Evolutionary conservation across 2,888 invertebrate species (phyloP).

Genomic region (Sabatieria punctata): DNA sequence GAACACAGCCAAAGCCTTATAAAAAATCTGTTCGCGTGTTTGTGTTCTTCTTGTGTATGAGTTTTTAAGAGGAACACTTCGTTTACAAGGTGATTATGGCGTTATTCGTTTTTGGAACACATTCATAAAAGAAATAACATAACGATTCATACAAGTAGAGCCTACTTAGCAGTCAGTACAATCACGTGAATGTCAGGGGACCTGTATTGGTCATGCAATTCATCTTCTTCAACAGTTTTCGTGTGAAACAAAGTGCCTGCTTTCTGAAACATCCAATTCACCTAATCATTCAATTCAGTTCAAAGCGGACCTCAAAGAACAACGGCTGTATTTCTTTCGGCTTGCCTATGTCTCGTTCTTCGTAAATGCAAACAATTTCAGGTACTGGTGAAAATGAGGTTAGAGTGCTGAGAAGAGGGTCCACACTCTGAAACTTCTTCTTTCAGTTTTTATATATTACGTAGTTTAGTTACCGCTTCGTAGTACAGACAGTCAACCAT

Average conservation of each 20-base stretch:
- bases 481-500: constrained; percentile 41
- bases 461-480: constrained; percentile 29
- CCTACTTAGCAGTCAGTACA: constrained; percentile 8
- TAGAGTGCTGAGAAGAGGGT: constrained; percentile 46
- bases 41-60: too few relatives aligned
- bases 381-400: constrained; percentile 39
- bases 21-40: too few relatives aligned
- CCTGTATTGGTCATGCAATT: constrained; percentile 46
- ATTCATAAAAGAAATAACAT: too few relatives aligned
- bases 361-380: constrained; percentile 48
- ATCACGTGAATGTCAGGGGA: constrained; percentile 48
- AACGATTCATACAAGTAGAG: constrained; percentile 1
- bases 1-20: too few relatives aligned
- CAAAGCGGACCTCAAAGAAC: constrained; percentile 34
- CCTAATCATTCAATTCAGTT: too few relatives aligned
- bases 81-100: too few relatives aligned
- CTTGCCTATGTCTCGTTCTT: constrained; percentile 47
- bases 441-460: neutral
- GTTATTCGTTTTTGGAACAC: too few relatives aligned
- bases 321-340: constrained; percentile 40
- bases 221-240: constrained; percentile 41
- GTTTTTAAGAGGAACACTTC: too few relatives aligned
- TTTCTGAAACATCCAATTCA: too few relatives aligned
- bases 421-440: constrained; percentile 29
- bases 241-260: too few relatives aligned